phyloP scores from a whole-genome alignment of 2,113 vertebrate species.

The Petromus typicus region DNA sequence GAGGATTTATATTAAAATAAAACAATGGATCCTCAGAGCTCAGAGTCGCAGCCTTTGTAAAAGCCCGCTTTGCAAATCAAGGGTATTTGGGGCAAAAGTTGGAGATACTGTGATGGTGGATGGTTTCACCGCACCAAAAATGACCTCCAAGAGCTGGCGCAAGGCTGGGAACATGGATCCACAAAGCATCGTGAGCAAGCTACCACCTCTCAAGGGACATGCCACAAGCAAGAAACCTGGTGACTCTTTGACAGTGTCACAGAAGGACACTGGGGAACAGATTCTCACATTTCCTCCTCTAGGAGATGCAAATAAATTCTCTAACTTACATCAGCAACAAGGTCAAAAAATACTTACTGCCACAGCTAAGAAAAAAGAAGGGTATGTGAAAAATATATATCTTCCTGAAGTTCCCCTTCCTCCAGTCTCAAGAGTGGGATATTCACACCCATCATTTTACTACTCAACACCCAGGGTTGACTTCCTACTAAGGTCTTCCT shows the following conservation, averaged over 20 bases:
- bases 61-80: constrained; percentile 1
- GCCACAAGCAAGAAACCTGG: not conserved
- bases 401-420: constrained; percentile 81
- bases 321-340: constrained; percentile 1
- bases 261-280: not conserved
- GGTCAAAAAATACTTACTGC: not conserved
- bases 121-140: constrained; percentile 85
- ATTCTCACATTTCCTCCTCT: constrained; percentile 69
- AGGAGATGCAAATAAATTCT: constrained; percentile 14
- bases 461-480: constrained; percentile 58
- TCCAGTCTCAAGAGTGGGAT: constrained; percentile 65
- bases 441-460: constrained; percentile 68
- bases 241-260: not conserved
- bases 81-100: constrained; percentile 75
- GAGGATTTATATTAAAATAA: constrained; percentile 87
- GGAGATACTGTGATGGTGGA: constrained; percentile 86
- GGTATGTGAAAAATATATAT: constrained; percentile 52
- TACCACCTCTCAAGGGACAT: constrained; percentile 26
- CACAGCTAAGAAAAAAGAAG: constrained; percentile 53
- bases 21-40: constrained; percentile 83
- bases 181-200: not conserved
- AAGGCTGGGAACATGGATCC: constrained; percentile 52
- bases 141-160: constrained; percentile 84
- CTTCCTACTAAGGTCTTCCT: constrained; percentile 64
- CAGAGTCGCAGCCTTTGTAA: constrained; percentile 68